These are phyloP conservation scores for Struthidea cinerea DNA, from an alignment of 2,113 vertebrate species.

Conservation along the genomic window DNA sequence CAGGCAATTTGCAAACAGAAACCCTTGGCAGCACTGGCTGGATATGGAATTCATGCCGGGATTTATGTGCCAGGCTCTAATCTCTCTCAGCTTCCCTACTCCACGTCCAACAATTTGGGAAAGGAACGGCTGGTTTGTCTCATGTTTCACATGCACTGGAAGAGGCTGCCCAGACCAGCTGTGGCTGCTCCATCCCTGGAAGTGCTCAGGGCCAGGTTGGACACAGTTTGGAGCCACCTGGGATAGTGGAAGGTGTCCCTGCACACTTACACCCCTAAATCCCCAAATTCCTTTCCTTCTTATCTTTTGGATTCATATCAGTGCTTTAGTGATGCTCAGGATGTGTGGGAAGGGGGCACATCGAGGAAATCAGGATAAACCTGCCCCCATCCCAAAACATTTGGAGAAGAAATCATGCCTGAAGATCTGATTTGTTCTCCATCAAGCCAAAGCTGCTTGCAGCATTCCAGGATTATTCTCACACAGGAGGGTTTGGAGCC, in stretches of 20 bases:
- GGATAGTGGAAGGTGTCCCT: not conserved
- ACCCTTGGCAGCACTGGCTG: constrained; percentile 10
- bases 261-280: not conserved
- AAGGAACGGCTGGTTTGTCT: not conserved
- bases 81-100: not conserved
- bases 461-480: not conserved
- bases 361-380: not conserved
- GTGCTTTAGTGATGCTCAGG: not conserved
- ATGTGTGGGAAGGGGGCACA: not conserved
- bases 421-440: not conserved
- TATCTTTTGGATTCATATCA: not conserved
- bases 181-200: not conserved
- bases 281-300: not conserved
- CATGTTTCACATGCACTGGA: not conserved
- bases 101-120: not conserved
- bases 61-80: not conserved
- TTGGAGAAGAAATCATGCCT: not conserved
- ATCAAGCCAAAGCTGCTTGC: not conserved
- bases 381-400: not conserved
- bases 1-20: constrained; percentile 39
- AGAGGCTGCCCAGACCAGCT: not conserved
- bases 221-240: not conserved
- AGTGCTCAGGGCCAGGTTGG: not conserved
- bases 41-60: not conserved
- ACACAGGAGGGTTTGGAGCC: not conserved